Conservation (phyloP, 1,140 invertebrate genomes). For the Tribolium castaneum region DNA sequence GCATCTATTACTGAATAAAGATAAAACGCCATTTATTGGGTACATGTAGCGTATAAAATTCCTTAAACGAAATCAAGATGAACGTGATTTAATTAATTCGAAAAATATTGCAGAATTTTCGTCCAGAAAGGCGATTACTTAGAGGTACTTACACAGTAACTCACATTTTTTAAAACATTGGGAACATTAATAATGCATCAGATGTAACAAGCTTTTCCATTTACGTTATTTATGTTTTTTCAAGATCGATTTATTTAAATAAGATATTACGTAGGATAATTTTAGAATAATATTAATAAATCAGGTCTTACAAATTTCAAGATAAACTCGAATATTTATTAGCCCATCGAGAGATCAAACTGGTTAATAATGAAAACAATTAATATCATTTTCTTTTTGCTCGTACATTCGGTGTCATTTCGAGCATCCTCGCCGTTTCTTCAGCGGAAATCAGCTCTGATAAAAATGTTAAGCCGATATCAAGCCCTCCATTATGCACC, state of each 20-base stretch:
- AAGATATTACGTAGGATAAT: background rate
- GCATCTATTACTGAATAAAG: no score
- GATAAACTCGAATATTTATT: conserved; percentile 19
- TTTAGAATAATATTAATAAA: conserved; percentile 11
- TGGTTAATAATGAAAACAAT: conserved; percentile 1
- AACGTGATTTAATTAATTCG: conserved; percentile 5
- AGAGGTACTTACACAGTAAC: background rate
- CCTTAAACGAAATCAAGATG: background rate
- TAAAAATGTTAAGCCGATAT: background rate
- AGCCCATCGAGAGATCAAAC: background rate
- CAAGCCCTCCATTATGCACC: background rate
- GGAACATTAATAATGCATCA: conserved; percentile 16
- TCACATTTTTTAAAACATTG: background rate
- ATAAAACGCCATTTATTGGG: no score
- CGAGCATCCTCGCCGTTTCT: background rate
- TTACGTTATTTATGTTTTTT: background rate
- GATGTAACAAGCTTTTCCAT: background rate
- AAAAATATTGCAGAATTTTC: background rate
- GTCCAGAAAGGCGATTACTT: background rate
- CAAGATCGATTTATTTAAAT: conserved; percentile 17
- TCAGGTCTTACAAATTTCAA: conserved; percentile 3
- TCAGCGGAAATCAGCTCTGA: background rate
- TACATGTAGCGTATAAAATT: background rate
- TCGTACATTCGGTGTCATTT: background rate
- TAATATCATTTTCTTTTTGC: background rate